Base-by-base conservation (phyloP, 2,113 vertebrate species). In the Macquaria australasica region DNA sequence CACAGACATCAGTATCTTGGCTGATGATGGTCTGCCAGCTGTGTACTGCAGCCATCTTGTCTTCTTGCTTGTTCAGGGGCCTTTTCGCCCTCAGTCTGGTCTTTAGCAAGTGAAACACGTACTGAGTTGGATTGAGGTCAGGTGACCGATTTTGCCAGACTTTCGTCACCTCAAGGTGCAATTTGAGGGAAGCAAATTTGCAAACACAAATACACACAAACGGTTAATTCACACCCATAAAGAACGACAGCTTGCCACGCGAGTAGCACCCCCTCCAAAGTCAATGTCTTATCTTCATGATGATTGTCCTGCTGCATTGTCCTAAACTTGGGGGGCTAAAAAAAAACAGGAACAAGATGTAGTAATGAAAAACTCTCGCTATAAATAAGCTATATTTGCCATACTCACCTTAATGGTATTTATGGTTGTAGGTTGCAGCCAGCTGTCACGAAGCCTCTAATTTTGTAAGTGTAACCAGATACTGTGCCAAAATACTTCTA, bases 381-480 rank as follows among this genome's bases (percentile, higher is more conserved):
- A 28, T 55, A 64, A 48, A 53, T 55, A 15, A 41, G 15, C 56
- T 58, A 14, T 66, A 80, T 62, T 53, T 77, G 12, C 10, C 64
- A 45, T n/a, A 4, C 56, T 69, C 45, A 58, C 37, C 39, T 72
- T 74, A 68, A 45, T 23, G 37, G 43, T 63, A 70, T 88, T 87
- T 68, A 82, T 69, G 53, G 71, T 60, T 69, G 66, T 23, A n/a
- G 48, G 73, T 73, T 76, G 25, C 88, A 53, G 48, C 68, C 86
- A 87, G 71, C 80, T 78, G 84, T 78, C 82, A 72, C 18, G 7
- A 62, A 66, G 70, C 55, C 3, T 83, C 73, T 80, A 53, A 56
- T 66, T 84, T 79, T 80, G 63, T 71, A 77, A 77, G 60, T 67
- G 85, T 77, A 77, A 88, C 62, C 21, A 70, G 62, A 79, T 6